These are phyloP conservation scores for Trichopoda pennipes DNA, from an alignment of 2,888 invertebrate genomes.

Conservation along the genomic window DNA sequence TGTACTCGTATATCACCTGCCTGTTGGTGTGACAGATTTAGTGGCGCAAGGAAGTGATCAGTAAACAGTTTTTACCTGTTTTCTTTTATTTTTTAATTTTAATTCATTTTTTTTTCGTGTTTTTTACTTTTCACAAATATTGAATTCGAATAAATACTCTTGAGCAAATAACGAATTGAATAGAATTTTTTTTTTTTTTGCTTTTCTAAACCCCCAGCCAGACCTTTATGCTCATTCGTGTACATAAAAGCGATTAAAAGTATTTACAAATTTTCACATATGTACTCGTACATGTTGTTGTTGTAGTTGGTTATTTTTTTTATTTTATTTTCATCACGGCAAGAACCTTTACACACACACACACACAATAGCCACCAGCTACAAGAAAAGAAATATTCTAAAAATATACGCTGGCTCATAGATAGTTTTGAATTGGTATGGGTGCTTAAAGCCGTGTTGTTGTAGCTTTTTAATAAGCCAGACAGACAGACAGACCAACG, in stretches of 20 bases:
- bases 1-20: neutral
- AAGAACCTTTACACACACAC: constrained; percentile 46
- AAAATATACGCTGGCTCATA: constrained; percentile 29
- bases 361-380: constrained; percentile 3
- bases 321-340: constrained; percentile 39
- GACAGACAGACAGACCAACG: constrained; percentile 11
- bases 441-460: constrained; percentile 33
- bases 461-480: constrained; percentile 16
- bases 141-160: constrained; percentile 19
- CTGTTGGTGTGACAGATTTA: neutral
- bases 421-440: constrained; percentile 37
- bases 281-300: too few relatives aligned
- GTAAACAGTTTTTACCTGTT: constrained; percentile 31
- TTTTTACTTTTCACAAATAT: neutral
- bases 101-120: constrained; percentile 4
- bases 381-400: constrained; percentile 44
- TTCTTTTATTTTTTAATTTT: constrained; percentile 1
- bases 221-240: neutral
- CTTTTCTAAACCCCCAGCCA: constrained; percentile 48
- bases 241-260: constrained; percentile 48
- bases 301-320: constrained; percentile 1
- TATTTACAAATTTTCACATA: constrained; percentile 51
- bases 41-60: constrained; percentile 14
- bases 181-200: constrained; percentile 27
- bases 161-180: constrained; percentile 17